Evolutionary conservation across 2,797 vertebrate genomes (phyloP), one percentile per base, ranked within the genome.

Genomic region (Ispidina picta): DNA sequence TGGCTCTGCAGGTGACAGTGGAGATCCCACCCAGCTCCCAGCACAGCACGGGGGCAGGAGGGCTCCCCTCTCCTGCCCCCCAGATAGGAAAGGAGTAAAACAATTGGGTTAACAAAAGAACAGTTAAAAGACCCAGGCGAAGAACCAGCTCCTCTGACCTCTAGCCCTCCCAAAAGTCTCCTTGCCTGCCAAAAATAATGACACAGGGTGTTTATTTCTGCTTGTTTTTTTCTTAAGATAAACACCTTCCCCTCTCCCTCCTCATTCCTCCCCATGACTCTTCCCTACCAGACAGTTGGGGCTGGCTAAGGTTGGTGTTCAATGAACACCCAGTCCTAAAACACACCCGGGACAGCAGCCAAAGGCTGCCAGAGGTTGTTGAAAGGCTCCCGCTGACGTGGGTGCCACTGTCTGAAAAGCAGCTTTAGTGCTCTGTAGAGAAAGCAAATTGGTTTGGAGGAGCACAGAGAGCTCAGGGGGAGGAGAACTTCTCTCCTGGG

Each of bases 221-320:
- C 88, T 93, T 91, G 72, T 59, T n/a, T 95, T 87, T 88, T 93
- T 43, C 68, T 75, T 86, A 90, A 95, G 87, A 86, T 83, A 89
- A 95, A 91, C 55, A 92, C 39, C 51, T 80, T 60, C 83, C 56
- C 17, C 9, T 77, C 54, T 88, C 31, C 58, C 48, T 89, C 25
- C 52, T 71, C 73, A 60, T 22, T 52, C 58, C 54, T n/a, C 55
- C 55, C 59, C 77, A 1, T 0, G 1, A 83, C 70, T 93, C 73
- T 81, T 72, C 70, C 80, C 66, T 58, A 51, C 71, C 81, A 58
- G 54, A 4, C 80, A 72, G 87, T 7, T 46, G 66, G 80, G 49
- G 81, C 64, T 51, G 59, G 59, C 69, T 62, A 21, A 76, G 59
- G 43, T 58, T 87, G 78, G 31, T 1, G 39, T 51, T 88, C 80